A percentile compares a stretch with the other conserved stretches of the same genome.
These are phyloP conservation scores for Leuciscus waleckii DNA, from an alignment of 2,797 vertebrate species.

Conservation along the genomic window DNA sequence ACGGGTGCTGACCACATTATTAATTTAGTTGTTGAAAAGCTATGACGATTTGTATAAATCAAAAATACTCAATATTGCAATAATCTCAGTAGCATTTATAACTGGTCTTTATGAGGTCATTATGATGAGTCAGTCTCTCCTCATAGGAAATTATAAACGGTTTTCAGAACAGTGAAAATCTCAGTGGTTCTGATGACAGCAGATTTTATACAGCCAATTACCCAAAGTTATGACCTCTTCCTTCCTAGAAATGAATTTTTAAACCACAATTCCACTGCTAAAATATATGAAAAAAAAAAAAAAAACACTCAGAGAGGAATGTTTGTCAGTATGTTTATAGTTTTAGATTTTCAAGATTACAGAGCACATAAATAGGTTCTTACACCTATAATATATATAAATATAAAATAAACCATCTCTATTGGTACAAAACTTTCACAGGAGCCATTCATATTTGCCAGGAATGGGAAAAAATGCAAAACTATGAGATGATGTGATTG, in stretches of 20 bases:
- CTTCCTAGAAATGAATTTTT: background rate
- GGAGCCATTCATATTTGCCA: background rate
- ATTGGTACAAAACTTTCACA: background rate
- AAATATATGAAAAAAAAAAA: background rate
- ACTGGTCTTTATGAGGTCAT: background rate
- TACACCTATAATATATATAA: background rate
- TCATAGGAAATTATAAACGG: background rate
- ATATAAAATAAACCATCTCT: background rate
- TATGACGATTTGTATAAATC: background rate
- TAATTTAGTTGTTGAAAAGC: slow-evolving; percentile 18
- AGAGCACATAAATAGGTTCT: background rate
- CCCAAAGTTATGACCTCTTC: background rate
- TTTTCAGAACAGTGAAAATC: slow-evolving; percentile 8
- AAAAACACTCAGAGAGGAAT: background rate
- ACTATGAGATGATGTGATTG: slow-evolving; percentile 48
- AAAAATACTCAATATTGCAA: background rate
- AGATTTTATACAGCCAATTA: background rate
- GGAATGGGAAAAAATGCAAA: slow-evolving; percentile 38
- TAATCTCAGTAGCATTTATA: background rate
- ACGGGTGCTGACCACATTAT: background rate
- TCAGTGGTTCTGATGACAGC: background rate
- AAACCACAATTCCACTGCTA: slow-evolving; percentile 4
- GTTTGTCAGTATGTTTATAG: slow-evolving; percentile 12
- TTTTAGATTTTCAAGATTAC: slow-evolving; percentile 4
- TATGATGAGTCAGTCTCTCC: slow-evolving; percentile 13